These are phyloP conservation scores for Ptilonorhynchus violaceus DNA, from an alignment of 2,113 vertebrate genomes.

Conservation along the genomic window DNA sequence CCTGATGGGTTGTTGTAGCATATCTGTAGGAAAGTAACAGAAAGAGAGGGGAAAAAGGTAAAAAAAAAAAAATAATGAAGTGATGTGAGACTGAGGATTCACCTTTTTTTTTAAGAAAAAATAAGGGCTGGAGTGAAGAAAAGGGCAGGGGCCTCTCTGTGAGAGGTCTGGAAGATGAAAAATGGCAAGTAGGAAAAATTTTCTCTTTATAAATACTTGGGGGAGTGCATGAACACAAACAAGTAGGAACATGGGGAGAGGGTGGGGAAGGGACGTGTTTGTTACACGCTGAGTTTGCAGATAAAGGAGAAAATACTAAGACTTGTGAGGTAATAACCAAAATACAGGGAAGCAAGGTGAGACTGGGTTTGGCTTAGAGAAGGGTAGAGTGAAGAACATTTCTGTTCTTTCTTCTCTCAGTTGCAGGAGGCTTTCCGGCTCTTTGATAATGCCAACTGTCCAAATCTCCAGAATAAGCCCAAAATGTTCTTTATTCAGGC, in stretches of 20 bases:
- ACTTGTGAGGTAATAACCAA: background rate
- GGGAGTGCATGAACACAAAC: background rate
- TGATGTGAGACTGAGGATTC: background rate
- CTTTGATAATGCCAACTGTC: constrained; percentile 92
- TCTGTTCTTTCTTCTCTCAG: constrained; percentile 62
- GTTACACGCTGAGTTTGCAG: background rate
- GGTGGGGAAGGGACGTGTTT: background rate
- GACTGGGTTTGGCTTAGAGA: background rate
- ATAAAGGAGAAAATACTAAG: background rate
- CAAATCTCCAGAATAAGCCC: constrained; percentile 94
- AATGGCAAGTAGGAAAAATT: background rate
- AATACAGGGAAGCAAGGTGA: background rate
- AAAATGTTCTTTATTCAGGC: constrained; percentile 99
- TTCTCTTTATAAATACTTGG: background rate
- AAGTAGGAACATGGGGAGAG: background rate
- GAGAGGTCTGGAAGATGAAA: background rate
- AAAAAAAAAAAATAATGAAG: background rate
- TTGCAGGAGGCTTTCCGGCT: constrained; percentile 88
- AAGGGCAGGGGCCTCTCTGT: background rate
- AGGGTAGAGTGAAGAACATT: background rate
- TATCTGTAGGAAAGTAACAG: background rate
- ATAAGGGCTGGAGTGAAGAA: background rate
- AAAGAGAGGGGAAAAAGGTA: background rate
- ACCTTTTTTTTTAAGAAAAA: background rate
- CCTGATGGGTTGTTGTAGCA: background rate